phyloP scores from a whole-genome alignment of 2,888 invertebrate species.

The Exocentrus adspersus region DNA sequence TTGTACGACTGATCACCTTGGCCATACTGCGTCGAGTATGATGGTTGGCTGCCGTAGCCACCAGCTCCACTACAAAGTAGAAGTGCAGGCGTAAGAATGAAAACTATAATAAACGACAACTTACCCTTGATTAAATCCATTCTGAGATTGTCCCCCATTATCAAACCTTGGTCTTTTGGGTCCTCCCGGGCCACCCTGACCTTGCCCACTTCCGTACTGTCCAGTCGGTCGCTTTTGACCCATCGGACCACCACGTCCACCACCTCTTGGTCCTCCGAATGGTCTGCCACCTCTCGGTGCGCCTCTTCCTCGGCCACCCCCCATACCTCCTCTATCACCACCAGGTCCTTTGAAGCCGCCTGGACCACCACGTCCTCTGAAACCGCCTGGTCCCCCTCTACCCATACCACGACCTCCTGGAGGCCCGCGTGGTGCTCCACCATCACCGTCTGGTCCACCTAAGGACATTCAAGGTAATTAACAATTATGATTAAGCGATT shows the following conservation, averaged over 20 bases:
- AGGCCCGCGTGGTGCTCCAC: conserved; percentile 34
- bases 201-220: conserved; percentile 46
- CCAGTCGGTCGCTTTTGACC: conserved; percentile 48
- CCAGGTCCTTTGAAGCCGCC: conserved; percentile 28
- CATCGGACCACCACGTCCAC: conserved; percentile 44
- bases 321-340: conserved; percentile 30
- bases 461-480: no score
- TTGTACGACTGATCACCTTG: conserved; percentile 34
- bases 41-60: conserved; percentile 38
- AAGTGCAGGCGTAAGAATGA: no score
- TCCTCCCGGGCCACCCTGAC: conserved; percentile 51
- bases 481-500: no score
- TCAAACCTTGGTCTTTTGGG: conserved; percentile 55
- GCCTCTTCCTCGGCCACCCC: conserved; percentile 36
- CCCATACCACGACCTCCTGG: conserved; percentile 45
- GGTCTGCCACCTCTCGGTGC: conserved; percentile 41
- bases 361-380: conserved; percentile 36
- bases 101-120: no score
- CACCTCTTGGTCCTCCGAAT: conserved; percentile 37
- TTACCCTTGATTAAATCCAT: conserved; percentile 55
- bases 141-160: conserved; percentile 49
- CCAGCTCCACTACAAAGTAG: conserved; percentile 38
- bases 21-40: conserved; percentile 44
- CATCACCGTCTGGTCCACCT: conserved; percentile 39
- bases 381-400: conserved; percentile 46